Evolutionary conservation across 2,888 invertebrate species (phyloP).

Genomic region (Eremobia ochroleuca): DNA sequence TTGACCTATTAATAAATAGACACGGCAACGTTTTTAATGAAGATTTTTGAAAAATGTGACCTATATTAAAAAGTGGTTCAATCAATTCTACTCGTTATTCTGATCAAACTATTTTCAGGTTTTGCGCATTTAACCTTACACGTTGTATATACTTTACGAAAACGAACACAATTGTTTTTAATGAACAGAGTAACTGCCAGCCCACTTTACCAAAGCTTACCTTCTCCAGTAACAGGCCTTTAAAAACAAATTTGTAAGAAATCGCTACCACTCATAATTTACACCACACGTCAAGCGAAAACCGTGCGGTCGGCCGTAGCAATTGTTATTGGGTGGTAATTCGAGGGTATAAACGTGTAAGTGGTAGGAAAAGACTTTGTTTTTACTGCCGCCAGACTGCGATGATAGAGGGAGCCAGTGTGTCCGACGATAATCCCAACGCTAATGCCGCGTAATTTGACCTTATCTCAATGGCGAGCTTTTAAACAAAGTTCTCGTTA

Average conservation of each 20-base stretch:
- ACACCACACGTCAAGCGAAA: constrained; percentile 58
- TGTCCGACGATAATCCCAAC: constrained; percentile 52
- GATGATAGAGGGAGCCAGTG: constrained; percentile 62
- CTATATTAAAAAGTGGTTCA: too few relatives aligned
- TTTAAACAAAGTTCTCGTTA: constrained; percentile 47
- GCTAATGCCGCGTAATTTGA: constrained; percentile 50
- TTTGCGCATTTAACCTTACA: too few relatives aligned
- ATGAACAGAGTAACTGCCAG: not conserved
- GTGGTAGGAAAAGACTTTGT: constrained; percentile 73
- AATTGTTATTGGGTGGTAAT: constrained; percentile 83
- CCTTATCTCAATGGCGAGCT: constrained; percentile 39
- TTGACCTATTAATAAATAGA: too few relatives aligned
- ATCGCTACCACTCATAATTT: constrained; percentile 3
- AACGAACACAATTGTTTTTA: not conserved
- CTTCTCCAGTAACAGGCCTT: not conserved
- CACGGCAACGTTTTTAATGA: too few relatives aligned
- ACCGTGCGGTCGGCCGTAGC: constrained; percentile 73
- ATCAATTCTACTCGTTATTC: too few relatives aligned
- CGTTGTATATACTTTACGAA: not conserved
- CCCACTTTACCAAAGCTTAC: not conserved
- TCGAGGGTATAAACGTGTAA: constrained; percentile 76
- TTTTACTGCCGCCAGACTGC: constrained; percentile 66
- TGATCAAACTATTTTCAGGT: too few relatives aligned
- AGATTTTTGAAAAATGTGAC: too few relatives aligned
- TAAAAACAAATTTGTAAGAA: not conserved